Evolutionary conservation across 2,888 invertebrate genomes (phyloP).

Genomic region (Mesopsocus fuscifrons): DNA sequence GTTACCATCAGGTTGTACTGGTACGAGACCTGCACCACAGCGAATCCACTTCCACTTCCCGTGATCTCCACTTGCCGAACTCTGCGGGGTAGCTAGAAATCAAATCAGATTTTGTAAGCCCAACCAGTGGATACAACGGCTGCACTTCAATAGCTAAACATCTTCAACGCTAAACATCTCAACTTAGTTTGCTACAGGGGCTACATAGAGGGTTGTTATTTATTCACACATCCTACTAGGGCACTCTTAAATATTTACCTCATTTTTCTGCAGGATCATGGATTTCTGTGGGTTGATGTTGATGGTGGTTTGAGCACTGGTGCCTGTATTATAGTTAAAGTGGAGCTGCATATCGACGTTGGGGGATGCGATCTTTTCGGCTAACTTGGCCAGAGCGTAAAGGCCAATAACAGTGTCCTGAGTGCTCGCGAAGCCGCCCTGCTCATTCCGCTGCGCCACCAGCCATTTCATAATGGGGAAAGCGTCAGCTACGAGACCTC

Average conservation of each 20-base stretch:
- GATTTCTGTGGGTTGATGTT: conserved; percentile 57
- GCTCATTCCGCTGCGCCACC: conserved; percentile 43
- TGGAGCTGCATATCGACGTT: conserved; percentile 33
- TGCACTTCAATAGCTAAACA: too few species aligned
- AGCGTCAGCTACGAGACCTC: conserved; percentile 30
- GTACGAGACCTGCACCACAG: conserved; percentile 57
- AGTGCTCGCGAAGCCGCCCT: conserved; percentile 52
- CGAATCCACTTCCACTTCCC: conserved; percentile 64
- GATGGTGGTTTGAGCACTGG: conserved; percentile 25
- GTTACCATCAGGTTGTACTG: conserved; percentile 71
- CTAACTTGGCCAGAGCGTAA: conserved; percentile 45
- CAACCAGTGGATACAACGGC: conserved; percentile 10
- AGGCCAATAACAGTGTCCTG: conserved; percentile 61
- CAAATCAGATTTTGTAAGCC: too few species aligned
- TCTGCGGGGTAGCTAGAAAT: conserved; percentile 29
- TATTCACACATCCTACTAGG: too few species aligned
- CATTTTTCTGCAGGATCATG: conserved; percentile 61
- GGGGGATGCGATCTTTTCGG: conserved; percentile 33
- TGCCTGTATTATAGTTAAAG: conserved; percentile 30
- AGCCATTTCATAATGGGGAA: conserved; percentile 54
- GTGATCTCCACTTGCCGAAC: conserved; percentile 47
- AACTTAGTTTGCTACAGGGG: too few species aligned
- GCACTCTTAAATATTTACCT: too few species aligned
- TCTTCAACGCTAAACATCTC: too few species aligned
- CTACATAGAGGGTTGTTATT: too few species aligned